Conservation (phyloP, 1,140 invertebrate genomes). For the Pseudachorutes palmiensis region DNA sequence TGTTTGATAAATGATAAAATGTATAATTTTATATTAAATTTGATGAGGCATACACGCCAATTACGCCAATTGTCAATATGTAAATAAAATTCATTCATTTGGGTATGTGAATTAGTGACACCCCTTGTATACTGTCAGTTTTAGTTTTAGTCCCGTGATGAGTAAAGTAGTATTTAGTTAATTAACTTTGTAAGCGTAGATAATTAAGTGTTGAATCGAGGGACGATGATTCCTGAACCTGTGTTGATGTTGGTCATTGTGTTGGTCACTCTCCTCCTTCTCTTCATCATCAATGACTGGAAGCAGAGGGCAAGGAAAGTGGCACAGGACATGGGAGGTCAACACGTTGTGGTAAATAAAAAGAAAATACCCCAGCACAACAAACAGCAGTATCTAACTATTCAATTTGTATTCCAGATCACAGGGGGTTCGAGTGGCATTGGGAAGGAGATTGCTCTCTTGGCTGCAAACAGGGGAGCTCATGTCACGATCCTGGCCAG, state of each 20-base stretch:
- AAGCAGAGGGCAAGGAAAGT: background rate
- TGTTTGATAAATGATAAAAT: too few relatives aligned
- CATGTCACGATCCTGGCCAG: conserved; percentile 83
- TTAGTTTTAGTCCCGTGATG: too few relatives aligned
- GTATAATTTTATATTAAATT: too few relatives aligned
- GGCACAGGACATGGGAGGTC: conserved; percentile 1
- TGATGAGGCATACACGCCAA: too few relatives aligned
- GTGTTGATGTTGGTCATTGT: background rate
- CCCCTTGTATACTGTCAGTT: too few relatives aligned
- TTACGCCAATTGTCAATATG: too few relatives aligned
- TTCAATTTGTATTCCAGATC: conserved; percentile 44
- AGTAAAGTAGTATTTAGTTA: too few relatives aligned
- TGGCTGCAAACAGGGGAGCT: conserved; percentile 68
- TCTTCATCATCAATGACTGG: conserved; percentile 2
- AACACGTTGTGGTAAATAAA: conserved; percentile 25
- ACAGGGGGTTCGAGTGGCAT: conserved; percentile 95
- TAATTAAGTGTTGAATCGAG: too few relatives aligned
- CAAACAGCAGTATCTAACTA: background rate
- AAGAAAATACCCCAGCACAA: background rate
- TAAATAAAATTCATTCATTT: too few relatives aligned
- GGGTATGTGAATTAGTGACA: too few relatives aligned
- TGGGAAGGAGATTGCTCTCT: conserved; percentile 70
- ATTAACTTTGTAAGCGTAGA: too few relatives aligned
- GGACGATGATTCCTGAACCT: background rate
- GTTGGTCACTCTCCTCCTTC: background rate